Evolutionary conservation across 2,797 vertebrate genomes (phyloP).

Genomic region (Molossus alvarezi): DNA sequence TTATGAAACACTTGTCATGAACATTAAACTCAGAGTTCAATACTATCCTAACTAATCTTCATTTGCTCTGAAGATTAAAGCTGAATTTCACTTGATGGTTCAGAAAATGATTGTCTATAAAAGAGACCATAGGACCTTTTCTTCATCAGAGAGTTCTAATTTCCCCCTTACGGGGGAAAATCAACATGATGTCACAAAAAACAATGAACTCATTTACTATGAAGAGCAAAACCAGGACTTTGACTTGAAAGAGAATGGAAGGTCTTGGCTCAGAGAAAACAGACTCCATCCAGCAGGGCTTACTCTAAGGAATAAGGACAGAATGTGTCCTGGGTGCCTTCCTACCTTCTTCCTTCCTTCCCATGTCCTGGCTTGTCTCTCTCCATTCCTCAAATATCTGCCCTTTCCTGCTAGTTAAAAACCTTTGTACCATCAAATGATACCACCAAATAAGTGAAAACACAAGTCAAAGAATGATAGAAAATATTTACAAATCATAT

Average conservation of each 20-base stretch:
- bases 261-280: background rate
- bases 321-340: background rate
- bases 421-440: background rate
- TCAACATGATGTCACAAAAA: constrained; percentile 49
- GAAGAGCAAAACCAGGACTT: constrained; percentile 56
- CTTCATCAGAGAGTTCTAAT: constrained; percentile 70
- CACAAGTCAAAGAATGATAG: background rate
- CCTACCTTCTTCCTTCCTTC: background rate
- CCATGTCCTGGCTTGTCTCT: background rate
- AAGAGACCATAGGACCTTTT: constrained; percentile 45
- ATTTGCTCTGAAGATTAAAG: constrained; percentile 61
- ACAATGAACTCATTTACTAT: constrained; percentile 28
- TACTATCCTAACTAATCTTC: constrained; percentile 73
- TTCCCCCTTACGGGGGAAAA: background rate
- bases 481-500: constrained; percentile 17
- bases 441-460: constrained; percentile 45
- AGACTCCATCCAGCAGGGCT: background rate
- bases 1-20: constrained; percentile 72
- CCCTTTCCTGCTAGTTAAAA: background rate
- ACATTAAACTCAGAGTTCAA: constrained; percentile 70
- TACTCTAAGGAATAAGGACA: background rate
- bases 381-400: background rate
- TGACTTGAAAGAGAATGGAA: background rate
- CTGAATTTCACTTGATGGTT: constrained; percentile 73
- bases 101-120: constrained; percentile 73